Base-by-base conservation (phyloP, 2,888 invertebrate genomes). In the Halictus quadricinctus region DNA sequence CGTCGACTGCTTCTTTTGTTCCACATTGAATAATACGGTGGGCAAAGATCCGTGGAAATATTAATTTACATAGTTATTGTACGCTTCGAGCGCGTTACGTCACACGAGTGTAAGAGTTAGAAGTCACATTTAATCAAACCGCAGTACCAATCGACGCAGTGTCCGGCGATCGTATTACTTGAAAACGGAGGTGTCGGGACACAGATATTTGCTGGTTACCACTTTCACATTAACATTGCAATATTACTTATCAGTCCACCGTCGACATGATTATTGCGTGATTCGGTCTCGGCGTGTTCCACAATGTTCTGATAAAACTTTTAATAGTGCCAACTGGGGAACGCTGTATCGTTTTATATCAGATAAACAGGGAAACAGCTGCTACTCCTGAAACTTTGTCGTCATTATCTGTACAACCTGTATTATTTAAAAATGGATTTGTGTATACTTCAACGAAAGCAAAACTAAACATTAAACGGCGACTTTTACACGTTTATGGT, bases 211-310 rank as follows among this genome's bases (percentile, higher is more conserved):
- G n/a, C n/a, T 43, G 70, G 70, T 70, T 70, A 70, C 41, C 70
- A 70, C 70, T 70, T 70, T 70, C 70, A 70, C 70, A 70, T 69
- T 74, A 74, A 54, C 74, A 54, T 36, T 74, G 72, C 43, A n/a
- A 43, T 43, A 13, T 54, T 50, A 29, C 69, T 41, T 12, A 69
- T 69, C 41, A 10, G 66, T 41, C 10, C 21, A 10, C 10, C 36
- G 18, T 21, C 36, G 36, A 36, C 36, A 69, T 4, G 21, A 69
- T 69, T 69, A 21, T 69, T 18, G 64, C 29, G 64, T 36, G 64
- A 64, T 64, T 25, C 29, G 15, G 15, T 29, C 15, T 18, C 29
- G 1, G 7, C 29, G 2, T 29, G 64, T 64, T 29, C 64, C 6
- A 15, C 29, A 18, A 29, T 29, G 29, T 18, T 15, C 8, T 18